These are phyloP conservation scores for Mylabris phalerata DNA, from an alignment of 1,140 invertebrate genomes.

Conservation along the genomic window DNA sequence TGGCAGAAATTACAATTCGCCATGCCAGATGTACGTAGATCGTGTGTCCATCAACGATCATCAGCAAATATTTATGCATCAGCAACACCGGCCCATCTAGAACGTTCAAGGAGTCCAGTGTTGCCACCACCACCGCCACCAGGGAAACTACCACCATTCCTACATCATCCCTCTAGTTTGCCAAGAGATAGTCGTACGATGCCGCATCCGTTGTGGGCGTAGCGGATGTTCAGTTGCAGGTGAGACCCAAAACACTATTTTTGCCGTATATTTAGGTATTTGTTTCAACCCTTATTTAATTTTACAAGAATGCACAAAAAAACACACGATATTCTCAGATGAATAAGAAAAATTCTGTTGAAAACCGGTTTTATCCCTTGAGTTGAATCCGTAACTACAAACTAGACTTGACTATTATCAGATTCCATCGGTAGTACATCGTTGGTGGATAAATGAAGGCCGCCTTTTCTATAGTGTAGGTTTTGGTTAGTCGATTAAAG, in stretches of 20 bases:
- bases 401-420: too few relatives aligned
- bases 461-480: too few relatives aligned
- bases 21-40: conserved; percentile 68
- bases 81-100: conserved; percentile 38
- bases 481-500: too few relatives aligned
- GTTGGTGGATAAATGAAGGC: too few relatives aligned
- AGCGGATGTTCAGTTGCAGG: conserved; percentile 41
- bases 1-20: conserved; percentile 91
- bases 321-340: too few relatives aligned
- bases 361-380: too few relatives aligned
- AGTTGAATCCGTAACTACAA: too few relatives aligned
- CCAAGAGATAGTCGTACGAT: conserved; percentile 38
- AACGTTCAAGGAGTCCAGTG: conserved; percentile 54
- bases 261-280: too few relatives aligned
- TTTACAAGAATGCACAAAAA: too few relatives aligned
- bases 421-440: too few relatives aligned
- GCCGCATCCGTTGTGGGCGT: conserved; percentile 51
- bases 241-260: conserved; percentile 20
- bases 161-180: conserved; percentile 41
- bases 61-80: conserved; percentile 59
- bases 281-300: too few relatives aligned
- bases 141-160: conserved; percentile 40
- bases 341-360: too few relatives aligned
- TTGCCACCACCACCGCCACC: conserved; percentile 56
- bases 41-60: conserved; percentile 52